Percentiles rank a stretch among this genome's conserved stretches.
Conservation (phyloP, 1,140 invertebrate species). For the Zelostemma sp. region DNA sequence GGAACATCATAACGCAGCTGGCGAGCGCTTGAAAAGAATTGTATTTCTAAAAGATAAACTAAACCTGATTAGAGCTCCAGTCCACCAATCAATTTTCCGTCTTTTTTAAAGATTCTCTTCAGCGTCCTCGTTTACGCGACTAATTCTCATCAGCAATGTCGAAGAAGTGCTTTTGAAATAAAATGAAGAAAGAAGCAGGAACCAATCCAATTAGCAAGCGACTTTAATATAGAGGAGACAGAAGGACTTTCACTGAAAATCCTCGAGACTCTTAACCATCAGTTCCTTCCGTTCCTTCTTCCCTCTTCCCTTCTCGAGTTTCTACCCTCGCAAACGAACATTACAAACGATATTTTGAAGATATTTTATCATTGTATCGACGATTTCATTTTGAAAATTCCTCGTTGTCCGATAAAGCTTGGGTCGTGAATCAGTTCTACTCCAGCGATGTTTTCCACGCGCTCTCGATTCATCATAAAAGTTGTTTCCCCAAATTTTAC, state of each 20-base stretch:
- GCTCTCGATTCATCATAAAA: conserved; percentile 1
- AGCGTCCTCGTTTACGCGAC: conserved; percentile 14
- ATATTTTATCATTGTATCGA: not conserved
- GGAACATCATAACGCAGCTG: conserved; percentile 30
- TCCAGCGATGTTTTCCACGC: not conserved
- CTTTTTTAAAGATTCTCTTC: conserved; percentile 10
- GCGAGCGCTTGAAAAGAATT: conserved; percentile 52
- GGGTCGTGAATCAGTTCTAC: conserved; percentile 1
- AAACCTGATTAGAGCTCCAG: conserved; percentile 50
- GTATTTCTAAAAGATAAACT: conserved; percentile 61
- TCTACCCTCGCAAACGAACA: conserved; percentile 8
- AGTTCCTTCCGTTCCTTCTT: conserved; percentile 4
- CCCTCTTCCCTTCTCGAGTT: conserved; percentile 2
- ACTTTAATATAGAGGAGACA: conserved; percentile 51
- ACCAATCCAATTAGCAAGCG: conserved; percentile 61
- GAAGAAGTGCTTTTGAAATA: conserved; percentile 20
- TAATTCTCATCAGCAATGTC: conserved; percentile 32
- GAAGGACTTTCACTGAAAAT: conserved; percentile 53
- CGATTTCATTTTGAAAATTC: too few species aligned
- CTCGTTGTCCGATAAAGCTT: too few species aligned
- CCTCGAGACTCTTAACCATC: conserved; percentile 36
- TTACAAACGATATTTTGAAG: not conserved
- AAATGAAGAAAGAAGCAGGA: conserved; percentile 31
- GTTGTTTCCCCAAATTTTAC: conserved; percentile 7
- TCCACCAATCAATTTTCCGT: conserved; percentile 16